Evolutionary conservation across 2,797 vertebrate species (phyloP), one percentile per base, ranked within the genome.

Genomic region (Petrocephalus schoutedeni): DNA sequence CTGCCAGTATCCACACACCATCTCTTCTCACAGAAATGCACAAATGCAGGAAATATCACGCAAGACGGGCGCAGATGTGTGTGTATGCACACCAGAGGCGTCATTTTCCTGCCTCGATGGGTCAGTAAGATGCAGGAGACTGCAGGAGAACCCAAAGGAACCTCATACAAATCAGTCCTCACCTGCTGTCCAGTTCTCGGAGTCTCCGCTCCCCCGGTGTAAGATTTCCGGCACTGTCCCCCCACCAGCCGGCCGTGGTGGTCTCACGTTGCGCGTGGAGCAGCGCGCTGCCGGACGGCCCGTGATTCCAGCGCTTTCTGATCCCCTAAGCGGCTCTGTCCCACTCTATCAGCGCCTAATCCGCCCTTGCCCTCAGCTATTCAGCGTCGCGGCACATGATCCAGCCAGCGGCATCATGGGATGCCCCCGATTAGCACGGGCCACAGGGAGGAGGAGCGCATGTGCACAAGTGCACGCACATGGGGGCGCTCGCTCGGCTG

Each of bases 321-420:
- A 86, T 86, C 85, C 36, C 84, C 85, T 86, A 61, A 86, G 85
- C 7, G n/a, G 36, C 85, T 93, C 80, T 21, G 36, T 67, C 32
- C 74, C 5, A 14, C 92, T 92, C 92, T 93, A 93, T 92, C 89
- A 92, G 92, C 89, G 93, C 92, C 94, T 94, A 95, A 95, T 95
- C 94, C 93, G 87, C 91, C 92, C 91, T 93, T 92, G 91, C 16
- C 86, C 80, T 71, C 74, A 57, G 53, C 23, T 87, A 89, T 87
- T 87, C 88, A 89, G 74, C 28, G 16, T 86, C 56, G 58, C 90
- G 93, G 93, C 94, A 94, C 94, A 94, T 95, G 94, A 95, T 94
- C 93, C 92, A 92, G 94, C 94, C 94, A 95, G 95, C 92, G 92
- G 93, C 89, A 94, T 94, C 94, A 95, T 87, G 89, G 80, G 91